A percentile compares a stretch with the other conserved stretches of the same genome.
These are phyloP conservation scores for Poeciliopsis turneri DNA, from an alignment of 2,797 vertebrate genomes.

Conservation along the genomic window DNA sequence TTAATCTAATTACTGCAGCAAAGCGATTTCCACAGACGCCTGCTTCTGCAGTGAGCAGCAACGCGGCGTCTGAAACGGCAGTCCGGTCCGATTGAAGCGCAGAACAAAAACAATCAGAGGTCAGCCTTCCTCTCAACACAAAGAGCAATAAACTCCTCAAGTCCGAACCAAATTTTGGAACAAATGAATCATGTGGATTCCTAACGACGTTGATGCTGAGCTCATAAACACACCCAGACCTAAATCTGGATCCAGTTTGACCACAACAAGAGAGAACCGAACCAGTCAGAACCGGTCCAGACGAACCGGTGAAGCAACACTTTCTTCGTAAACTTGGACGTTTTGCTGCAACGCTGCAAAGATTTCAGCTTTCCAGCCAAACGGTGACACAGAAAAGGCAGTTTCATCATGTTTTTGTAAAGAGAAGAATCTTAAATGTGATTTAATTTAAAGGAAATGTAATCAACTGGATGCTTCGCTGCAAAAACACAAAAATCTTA, in stretches of 20 bases:
- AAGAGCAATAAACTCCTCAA: neutral
- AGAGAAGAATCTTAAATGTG: neutral
- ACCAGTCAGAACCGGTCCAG: constrained; percentile 3
- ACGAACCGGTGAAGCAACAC: neutral
- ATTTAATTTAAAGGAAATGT: neutral
- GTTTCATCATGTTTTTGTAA: no score
- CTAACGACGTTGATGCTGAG: neutral
- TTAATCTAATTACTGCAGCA: neutral
- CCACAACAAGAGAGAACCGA: constrained; percentile 2
- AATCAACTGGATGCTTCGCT: neutral
- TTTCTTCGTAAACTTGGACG: neutral
- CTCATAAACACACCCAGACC: constrained; percentile 1
- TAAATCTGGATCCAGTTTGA: constrained; percentile 2
- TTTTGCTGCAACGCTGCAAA: neutral
- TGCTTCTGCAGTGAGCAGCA: neutral
- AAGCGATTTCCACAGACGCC: neutral
- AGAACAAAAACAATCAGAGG: neutral
- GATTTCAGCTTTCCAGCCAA: neutral
- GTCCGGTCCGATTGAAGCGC: neutral
- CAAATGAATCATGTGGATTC: neutral
- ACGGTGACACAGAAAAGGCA: neutral
- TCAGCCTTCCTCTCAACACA: neutral
- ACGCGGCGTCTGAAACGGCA: neutral
- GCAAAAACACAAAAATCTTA: no score
- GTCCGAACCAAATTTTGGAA: neutral